These are phyloP conservation scores for Agriopis leucophaearia DNA, from an alignment of 2,888 invertebrate genomes.

Conservation along the genomic window DNA sequence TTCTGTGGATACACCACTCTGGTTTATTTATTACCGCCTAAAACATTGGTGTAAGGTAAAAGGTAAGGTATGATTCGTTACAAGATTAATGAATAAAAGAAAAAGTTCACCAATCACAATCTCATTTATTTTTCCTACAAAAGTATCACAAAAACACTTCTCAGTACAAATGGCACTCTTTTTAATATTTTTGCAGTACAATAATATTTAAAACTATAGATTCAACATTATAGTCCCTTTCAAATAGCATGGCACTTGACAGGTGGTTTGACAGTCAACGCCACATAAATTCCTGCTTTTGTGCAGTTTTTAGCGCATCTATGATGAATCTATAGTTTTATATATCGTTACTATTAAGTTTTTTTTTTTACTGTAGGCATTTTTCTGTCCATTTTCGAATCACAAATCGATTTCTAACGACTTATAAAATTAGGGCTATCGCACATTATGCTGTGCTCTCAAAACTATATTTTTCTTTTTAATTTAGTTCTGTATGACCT, in stretches of 20 bases:
- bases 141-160: background rate
- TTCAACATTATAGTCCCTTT: no score
- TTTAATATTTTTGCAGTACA: background rate
- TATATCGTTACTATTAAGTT: no score
- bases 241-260: no score
- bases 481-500: no score
- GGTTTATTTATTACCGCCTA: background rate
- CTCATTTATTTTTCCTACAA: conserved; percentile 3
- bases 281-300: no score
- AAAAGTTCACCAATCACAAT: background rate
- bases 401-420: background rate
- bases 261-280: no score
- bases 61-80: background rate
- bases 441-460: background rate
- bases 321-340: no score
- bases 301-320: no score
- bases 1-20: no score
- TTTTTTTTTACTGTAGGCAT: background rate
- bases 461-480: background rate
- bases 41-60: no score
- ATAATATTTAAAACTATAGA: no score
- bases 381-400: background rate
- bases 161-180: conserved; percentile 5
- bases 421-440: no score
- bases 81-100: conserved; percentile 2